phyloP scores from a whole-genome alignment of 1,140 invertebrate genomes.

The Pararge aegeria region DNA sequence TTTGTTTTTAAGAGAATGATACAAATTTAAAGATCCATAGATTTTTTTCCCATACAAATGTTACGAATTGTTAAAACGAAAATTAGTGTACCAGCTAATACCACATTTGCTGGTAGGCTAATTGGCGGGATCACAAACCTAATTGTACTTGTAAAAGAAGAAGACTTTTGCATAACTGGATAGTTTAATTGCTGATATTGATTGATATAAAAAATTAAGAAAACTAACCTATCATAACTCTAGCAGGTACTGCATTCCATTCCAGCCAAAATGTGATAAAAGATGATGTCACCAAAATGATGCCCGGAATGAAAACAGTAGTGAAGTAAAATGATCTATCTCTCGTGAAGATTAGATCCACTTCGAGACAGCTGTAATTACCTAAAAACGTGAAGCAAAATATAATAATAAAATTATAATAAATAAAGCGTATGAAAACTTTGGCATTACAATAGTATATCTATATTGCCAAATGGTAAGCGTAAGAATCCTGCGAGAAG shows the following conservation, averaged over 20 bases:
- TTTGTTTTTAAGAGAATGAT: too few relatives aligned
- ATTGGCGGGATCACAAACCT: too few relatives aligned
- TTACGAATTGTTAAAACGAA: too few relatives aligned
- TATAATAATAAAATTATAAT: slow-evolving; percentile 58
- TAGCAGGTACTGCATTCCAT: slow-evolving; percentile 96
- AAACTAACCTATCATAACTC: slow-evolving; percentile 93
- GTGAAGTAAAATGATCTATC: slow-evolving; percentile 98
- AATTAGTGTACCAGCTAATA: too few relatives aligned
- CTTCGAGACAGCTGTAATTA: slow-evolving; percentile 96
- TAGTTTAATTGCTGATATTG: too few relatives aligned
- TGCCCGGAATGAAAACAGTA: slow-evolving; percentile 96
- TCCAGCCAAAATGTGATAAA: slow-evolving; percentile 95
- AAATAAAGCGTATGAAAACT: slow-evolving; percentile 35
- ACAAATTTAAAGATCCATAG: too few relatives aligned
- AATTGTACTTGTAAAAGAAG: too few relatives aligned
- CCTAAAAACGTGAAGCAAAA: slow-evolving; percentile 84
- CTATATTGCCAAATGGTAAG: slow-evolving; percentile 42
- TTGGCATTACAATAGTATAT: slow-evolving; percentile 28
- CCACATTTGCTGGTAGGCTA: too few relatives aligned
- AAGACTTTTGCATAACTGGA: too few relatives aligned
- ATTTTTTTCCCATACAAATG: too few relatives aligned
- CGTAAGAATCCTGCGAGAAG: slow-evolving; percentile 55
- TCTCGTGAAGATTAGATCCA: slow-evolving; percentile 94
- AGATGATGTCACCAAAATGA: slow-evolving; percentile 96
- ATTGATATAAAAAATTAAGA: slow-evolving; percentile 34